Conservation (phyloP, 2,797 vertebrate species). For the Silurus aristotelis region DNA sequence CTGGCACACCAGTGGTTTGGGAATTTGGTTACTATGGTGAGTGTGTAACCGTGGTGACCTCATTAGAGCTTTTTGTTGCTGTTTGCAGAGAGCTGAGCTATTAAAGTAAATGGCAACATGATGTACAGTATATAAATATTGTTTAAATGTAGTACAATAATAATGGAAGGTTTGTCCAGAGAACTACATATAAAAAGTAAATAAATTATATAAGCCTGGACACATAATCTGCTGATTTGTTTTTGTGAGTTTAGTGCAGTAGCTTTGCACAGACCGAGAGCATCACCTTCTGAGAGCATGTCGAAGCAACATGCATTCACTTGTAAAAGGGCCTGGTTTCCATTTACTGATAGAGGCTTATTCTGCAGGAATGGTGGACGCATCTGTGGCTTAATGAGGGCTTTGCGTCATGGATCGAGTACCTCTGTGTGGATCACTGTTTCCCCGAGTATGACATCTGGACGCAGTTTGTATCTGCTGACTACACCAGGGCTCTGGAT, state of each 20-base stretch:
- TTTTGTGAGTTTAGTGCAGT: background rate
- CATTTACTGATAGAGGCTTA: background rate
- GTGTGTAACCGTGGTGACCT: constrained; percentile 25
- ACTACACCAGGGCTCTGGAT: constrained; percentile 95
- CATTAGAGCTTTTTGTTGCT: background rate
- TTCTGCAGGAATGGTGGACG: constrained; percentile 95
- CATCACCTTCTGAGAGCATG: background rate
- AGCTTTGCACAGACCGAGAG: background rate
- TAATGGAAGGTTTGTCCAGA: background rate
- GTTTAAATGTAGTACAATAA: background rate
- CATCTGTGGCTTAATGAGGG: constrained; percentile 99
- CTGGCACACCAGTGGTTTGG: constrained; percentile 99
- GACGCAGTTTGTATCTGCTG: constrained; percentile 98
- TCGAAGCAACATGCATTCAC: background rate
- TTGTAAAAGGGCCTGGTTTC: background rate
- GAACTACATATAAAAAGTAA: background rate
- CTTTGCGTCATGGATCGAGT: constrained; percentile 99
- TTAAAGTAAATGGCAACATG: background rate
- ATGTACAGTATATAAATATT: background rate
- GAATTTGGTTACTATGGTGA: constrained; percentile 99
- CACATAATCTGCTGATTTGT: background rate
- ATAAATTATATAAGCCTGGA: background rate
- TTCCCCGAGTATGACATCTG: constrained; percentile 99
- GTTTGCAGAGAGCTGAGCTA: background rate
- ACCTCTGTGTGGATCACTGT: constrained; percentile 97